Base-by-base conservation (phyloP, 2,797 vertebrate species). In the Petrocephalus sullivani region DNA sequence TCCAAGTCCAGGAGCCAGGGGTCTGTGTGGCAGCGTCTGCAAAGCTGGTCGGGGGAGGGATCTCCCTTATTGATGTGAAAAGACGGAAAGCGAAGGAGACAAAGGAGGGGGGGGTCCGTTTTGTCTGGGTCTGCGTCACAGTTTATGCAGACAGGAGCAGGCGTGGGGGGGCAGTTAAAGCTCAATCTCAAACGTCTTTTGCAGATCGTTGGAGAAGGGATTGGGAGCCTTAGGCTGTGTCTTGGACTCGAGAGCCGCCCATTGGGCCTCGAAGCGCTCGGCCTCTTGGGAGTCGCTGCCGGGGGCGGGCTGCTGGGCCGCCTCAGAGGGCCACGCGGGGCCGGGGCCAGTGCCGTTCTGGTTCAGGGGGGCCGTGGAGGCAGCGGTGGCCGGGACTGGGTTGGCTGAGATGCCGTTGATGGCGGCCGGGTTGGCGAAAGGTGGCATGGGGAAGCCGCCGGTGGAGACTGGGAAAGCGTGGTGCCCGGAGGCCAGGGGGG, bases 221-320 rank as follows among this genome's bases (percentile, higher is more conserved):
- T 97, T 98, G 85, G 96, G 92, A 28, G 96, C 91, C 89, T 94
- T 95, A 19, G 94, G 89, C 0, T 94, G 90, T 0, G 96, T 92
- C 93, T 97, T 98, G 87, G 95, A 93, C 92, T 98, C 97, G 89
- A 98, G 92, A 0, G 97, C 97, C 0, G 97, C 97, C 97, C 97
- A 98, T 92, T 98, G 96, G 37, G 96, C 97, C 92, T 98, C 97
- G 10, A 98, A 98, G 84, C 96, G 96, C 89, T 98, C 97, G 0
- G 95, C 95, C 12, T 96, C 96, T 91, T 97, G 95, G 87, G 94
- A 92, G 0, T 93, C 92, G 1, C 51, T 14, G 28, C 90, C 81
- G 4, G 87, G 64, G 33, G 71, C 89, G 21, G 82, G 87, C 0
- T 93, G 92, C 81, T 93, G 94, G 93, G 94, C 51, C 92, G 90